Conservation (phyloP, 2,113 vertebrate genomes). For the Bubalus kerabau region DNA sequence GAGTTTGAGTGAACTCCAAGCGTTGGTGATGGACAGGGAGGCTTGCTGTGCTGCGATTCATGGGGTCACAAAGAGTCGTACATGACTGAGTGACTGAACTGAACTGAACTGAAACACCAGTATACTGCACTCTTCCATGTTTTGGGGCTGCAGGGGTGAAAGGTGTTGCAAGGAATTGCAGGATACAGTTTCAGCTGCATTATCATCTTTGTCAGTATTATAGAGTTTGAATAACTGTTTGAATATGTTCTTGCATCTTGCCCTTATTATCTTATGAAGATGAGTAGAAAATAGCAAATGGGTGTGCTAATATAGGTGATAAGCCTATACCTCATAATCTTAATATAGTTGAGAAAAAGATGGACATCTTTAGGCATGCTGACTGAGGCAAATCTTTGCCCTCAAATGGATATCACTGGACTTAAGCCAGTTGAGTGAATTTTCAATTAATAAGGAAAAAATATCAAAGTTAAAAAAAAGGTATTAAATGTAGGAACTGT, state of each 20-base stretch:
- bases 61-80: no score
- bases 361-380: slow-evolving; percentile 18
- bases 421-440: slow-evolving; percentile 35
- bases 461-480: background rate
- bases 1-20: no score
- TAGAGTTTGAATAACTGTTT: slow-evolving; percentile 43
- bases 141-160: background rate
- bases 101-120: background rate
- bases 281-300: background rate
- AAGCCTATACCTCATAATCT: slow-evolving; percentile 15
- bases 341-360: slow-evolving; percentile 38
- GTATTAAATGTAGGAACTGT: background rate
- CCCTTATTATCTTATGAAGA: slow-evolving; percentile 32
- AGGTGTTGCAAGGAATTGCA: background rate
- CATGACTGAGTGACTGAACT: no score
- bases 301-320: slow-evolving; percentile 25
- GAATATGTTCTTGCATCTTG: slow-evolving; percentile 36
- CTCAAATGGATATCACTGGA: slow-evolving; percentile 17
- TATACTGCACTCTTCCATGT: background rate
- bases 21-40: no score
- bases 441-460: slow-evolving; percentile 49
- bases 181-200: background rate
- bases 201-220: background rate
- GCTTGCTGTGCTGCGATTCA: no score
- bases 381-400: slow-evolving; percentile 12